These are phyloP conservation scores for Mylabris phalerata DNA, from an alignment of 1,140 invertebrate genomes.

Conservation along the genomic window DNA sequence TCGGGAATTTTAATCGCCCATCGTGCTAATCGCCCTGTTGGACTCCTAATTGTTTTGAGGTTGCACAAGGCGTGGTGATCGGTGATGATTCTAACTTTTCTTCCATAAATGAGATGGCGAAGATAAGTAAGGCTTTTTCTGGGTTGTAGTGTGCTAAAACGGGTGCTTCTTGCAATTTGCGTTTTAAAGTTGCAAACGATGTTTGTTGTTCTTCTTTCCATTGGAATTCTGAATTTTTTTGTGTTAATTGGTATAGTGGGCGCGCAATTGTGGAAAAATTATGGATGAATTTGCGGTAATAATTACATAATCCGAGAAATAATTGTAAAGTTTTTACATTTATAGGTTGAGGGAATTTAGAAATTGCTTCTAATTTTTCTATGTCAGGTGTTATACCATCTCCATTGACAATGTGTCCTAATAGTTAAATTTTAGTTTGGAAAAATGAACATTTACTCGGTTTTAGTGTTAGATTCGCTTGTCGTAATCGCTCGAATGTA, in stretches of 20 bases:
- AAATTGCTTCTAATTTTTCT: neutral
- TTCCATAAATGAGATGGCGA: no score
- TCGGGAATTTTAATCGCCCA: no score
- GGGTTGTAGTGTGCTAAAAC: no score
- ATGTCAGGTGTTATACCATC: neutral
- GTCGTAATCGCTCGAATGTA: neutral
- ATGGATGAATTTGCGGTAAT: slow-evolving; percentile 7
- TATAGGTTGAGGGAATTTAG: slow-evolving; percentile 3
- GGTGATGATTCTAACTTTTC: no score
- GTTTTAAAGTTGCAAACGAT: neutral
- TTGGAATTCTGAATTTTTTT: neutral
- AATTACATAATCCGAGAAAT: slow-evolving; percentile 3
- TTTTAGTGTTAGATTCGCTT: neutral
- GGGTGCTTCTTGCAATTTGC: no score
- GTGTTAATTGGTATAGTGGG: neutral
- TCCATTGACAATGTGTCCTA: neutral
- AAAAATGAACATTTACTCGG: neutral
- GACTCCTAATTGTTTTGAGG: no score
- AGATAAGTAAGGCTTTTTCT: no score
- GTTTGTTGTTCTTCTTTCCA: neutral
- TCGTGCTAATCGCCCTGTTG: no score
- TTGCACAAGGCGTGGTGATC: no score
- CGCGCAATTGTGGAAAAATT: neutral
- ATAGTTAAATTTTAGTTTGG: neutral
- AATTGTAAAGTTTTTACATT: neutral